A percentile compares a stretch with the other conserved stretches of the same genome.
These are phyloP conservation scores for Ornithorhynchus anatinus DNA, from an alignment of 2,113 vertebrate species.

Conservation along the genomic window DNA sequence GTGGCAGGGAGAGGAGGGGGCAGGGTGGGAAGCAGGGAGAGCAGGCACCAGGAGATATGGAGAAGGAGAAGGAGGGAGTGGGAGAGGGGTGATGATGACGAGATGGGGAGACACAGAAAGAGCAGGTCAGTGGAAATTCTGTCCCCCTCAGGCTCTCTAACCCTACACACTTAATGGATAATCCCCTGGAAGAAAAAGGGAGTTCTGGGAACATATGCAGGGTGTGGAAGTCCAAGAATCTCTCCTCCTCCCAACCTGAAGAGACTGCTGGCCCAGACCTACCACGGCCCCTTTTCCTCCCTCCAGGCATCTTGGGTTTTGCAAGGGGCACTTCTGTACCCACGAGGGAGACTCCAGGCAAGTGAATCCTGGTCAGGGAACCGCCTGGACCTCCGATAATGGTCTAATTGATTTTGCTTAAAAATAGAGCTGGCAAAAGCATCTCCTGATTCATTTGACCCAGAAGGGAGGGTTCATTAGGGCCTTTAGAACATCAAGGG, in stretches of 20 bases:
- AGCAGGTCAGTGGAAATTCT: rapidly evolving
- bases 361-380: slow-evolving; percentile 49
- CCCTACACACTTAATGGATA: not conserved
- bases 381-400: slow-evolving; percentile 58
- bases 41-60: not conserved
- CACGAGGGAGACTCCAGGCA: not conserved
- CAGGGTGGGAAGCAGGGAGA: not conserved
- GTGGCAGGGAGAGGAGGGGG: not conserved
- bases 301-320: no score
- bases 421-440: slow-evolving; percentile 62
- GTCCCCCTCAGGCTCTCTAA: not conserved
- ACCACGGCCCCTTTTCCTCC: no score
- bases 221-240: no score
- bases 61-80: not conserved
- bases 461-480: no score
- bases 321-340: no score
- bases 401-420: slow-evolving; percentile 68
- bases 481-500: no score
- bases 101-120: not conserved
- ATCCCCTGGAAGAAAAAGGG: not conserved
- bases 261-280: no score
- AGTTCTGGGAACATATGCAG: not conserved
- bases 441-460: no score
- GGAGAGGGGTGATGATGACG: slow-evolving; percentile 2
- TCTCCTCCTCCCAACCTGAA: not conserved